Percentiles rank a stretch among this genome's conserved stretches.
Evolutionary conservation across 2,113 vertebrate genomes (phyloP).

Genomic region (Brachionichthys hirsutus): DNA sequence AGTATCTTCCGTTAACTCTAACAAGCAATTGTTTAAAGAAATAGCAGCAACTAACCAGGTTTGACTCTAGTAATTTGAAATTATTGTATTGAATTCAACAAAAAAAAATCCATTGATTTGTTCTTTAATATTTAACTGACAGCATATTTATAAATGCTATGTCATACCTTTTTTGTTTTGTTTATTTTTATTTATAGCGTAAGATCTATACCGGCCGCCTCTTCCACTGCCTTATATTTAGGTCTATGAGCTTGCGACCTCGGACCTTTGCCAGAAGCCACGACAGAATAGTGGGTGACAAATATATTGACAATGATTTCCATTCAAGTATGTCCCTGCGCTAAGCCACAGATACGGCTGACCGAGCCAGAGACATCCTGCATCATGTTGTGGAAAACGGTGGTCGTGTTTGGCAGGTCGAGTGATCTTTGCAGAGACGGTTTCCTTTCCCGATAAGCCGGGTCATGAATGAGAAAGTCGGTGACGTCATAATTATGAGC

Average conservation of each 20-base stretch:
- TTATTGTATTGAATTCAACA: no score
- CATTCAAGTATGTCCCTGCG: slow-evolving; percentile 61
- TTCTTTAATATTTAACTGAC: background rate
- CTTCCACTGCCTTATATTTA: slow-evolving; percentile 67
- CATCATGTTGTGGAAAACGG: slow-evolving; percentile 74
- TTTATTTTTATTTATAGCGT: slow-evolving; percentile 46
- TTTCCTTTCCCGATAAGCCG: slow-evolving; percentile 70
- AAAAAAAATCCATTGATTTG: no score
- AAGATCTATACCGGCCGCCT: slow-evolving; percentile 28
- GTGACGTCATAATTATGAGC: slow-evolving; percentile 58
- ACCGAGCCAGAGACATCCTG: slow-evolving; percentile 51
- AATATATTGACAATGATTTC: slow-evolving; percentile 74
- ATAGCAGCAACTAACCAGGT: no score
- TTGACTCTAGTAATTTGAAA: no score
- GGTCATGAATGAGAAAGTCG: slow-evolving; percentile 69
- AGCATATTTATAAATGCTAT: slow-evolving; percentile 1
- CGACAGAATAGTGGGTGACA: slow-evolving; percentile 74
- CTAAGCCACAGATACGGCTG: slow-evolving; percentile 52
- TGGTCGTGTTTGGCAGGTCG: slow-evolving; percentile 60
- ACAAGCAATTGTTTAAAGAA: no score
- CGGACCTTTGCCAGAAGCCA: slow-evolving; percentile 63
- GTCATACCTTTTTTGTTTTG: slow-evolving; percentile 18
- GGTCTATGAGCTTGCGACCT: slow-evolving; percentile 58
- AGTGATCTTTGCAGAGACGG: slow-evolving; percentile 31
- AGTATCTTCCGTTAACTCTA: no score